Evolutionary conservation across 2,797 vertebrate species (phyloP).

Genomic region (Nasua narica): DNA sequence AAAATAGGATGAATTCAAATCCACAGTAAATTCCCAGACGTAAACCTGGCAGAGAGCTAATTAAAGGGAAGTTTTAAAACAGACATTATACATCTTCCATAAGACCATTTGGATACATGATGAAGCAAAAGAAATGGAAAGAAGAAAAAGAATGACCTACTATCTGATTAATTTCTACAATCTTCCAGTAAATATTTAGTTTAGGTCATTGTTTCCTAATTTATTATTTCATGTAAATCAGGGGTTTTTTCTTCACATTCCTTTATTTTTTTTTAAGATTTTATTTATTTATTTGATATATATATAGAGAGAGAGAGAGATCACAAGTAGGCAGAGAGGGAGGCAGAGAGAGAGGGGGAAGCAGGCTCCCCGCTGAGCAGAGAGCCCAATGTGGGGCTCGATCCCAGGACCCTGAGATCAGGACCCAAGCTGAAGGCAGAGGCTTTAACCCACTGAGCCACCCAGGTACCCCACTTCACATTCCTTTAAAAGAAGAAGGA

Average conservation of each 20-base stretch:
- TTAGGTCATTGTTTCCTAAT: neutral
- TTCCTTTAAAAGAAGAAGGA: neutral
- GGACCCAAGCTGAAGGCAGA: too few relatives aligned
- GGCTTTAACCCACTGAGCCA: too few relatives aligned
- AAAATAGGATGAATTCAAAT: neutral
- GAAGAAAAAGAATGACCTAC: neutral
- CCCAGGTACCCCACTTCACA: neutral
- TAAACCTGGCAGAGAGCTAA: neutral
- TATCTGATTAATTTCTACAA: neutral
- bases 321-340: too few relatives aligned
- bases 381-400: too few relatives aligned
- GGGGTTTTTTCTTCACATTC: neutral
- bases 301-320: too few relatives aligned
- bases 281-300: too few relatives aligned
- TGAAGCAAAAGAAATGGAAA: neutral
- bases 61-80: conserved; percentile 24
- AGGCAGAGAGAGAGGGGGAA: too few relatives aligned
- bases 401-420: too few relatives aligned
- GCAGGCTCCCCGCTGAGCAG: too few relatives aligned
- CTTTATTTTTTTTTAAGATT: neutral
- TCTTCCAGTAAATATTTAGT: neutral
- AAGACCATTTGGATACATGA: neutral
- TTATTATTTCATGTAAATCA: conserved; percentile 10
- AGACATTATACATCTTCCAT: neutral
- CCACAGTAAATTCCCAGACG: neutral